Base-by-base conservation (phyloP, 2,797 vertebrate genomes). In the Cuniculus paca region DNA sequence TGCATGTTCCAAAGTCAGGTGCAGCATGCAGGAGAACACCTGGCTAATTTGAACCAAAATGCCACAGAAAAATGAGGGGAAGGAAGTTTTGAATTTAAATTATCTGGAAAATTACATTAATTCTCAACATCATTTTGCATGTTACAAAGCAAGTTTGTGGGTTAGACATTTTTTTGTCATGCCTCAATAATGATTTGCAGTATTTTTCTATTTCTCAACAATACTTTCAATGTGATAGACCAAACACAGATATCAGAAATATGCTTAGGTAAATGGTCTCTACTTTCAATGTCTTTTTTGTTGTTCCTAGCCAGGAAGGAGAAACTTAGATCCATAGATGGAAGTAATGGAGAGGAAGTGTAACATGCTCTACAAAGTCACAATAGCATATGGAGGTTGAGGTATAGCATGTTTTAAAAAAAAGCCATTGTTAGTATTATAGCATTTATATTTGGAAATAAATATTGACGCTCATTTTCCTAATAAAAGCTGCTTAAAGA, bases 71-170 rank as follows among this genome's bases (percentile, higher is more conserved):
- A 95, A 93, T 94, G 48, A 96, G 70, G 28, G 63, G 77, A 93
- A 95, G 83, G 83, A 96, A 93, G 58, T 24, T 97, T 95, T 84
- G 39, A 91, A 88, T 93, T 93, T 96, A 94, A 96, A 89, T 96
- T 79, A 93, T 50, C 78, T 91, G 72, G 95, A 96, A 97, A 97
- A 95, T 97, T 92, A 45, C 42, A 88, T 90, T 88, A 93, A 84
- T 86, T 94, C 22, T 8, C 60, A 82, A n/a, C 65, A 87, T 94
- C 34, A 92, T 92, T 96, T 96, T 95, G 11, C 39, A 72, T 87
- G 28, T 77, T 91, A 74, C 16, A 87, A 89, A 90, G 70, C 52
- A 84, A 90, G 16, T 65, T 54, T 84, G 22, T 91, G 28, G 45
- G 70, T 90, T 81, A 48, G 60, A 13, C 24, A 34, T 58, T 84